phyloP scores from a whole-genome alignment of 2,113 vertebrate genomes.

The Garra rufa region DNA sequence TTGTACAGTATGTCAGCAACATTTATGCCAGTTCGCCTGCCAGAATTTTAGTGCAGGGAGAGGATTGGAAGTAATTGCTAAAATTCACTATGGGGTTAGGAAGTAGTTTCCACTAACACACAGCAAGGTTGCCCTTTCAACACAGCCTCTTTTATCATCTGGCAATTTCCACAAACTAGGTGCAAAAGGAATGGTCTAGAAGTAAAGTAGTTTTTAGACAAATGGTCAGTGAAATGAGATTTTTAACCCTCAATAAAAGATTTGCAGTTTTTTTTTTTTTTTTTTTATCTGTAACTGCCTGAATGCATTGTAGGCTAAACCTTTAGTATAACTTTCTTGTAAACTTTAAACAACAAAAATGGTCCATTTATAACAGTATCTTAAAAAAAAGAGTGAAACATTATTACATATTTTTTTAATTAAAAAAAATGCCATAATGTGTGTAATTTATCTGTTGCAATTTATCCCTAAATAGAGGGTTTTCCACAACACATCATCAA shows the following conservation, averaged over 20 bases:
- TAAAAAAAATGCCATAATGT: too few relatives aligned
- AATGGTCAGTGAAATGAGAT: not conserved
- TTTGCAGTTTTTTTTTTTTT: too few relatives aligned
- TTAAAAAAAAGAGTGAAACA: too few relatives aligned
- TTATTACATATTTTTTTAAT: too few relatives aligned
- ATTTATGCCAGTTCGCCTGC: not conserved
- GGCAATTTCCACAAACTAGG: not conserved
- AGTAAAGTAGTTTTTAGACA: not conserved
- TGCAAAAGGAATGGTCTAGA: not conserved
- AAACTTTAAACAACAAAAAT: too few relatives aligned
- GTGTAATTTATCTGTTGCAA: too few relatives aligned
- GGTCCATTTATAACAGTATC: too few relatives aligned
- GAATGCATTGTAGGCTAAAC: not conserved
- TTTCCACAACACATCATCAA: too few relatives aligned
- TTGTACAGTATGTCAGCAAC: constrained; percentile 17
- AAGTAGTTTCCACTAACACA: not conserved
- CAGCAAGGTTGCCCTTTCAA: not conserved
- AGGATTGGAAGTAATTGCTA: not conserved
- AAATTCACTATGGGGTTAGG: not conserved
- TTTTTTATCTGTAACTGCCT: not conserved
- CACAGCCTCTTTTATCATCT: not conserved
- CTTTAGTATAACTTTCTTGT: not conserved
- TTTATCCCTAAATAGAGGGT: too few relatives aligned
- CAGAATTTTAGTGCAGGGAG: not conserved
- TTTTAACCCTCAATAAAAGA: not conserved